phyloP scores from a whole-genome alignment of 2,797 vertebrate genomes.

The Lepilemur septentrionalis region DNA sequence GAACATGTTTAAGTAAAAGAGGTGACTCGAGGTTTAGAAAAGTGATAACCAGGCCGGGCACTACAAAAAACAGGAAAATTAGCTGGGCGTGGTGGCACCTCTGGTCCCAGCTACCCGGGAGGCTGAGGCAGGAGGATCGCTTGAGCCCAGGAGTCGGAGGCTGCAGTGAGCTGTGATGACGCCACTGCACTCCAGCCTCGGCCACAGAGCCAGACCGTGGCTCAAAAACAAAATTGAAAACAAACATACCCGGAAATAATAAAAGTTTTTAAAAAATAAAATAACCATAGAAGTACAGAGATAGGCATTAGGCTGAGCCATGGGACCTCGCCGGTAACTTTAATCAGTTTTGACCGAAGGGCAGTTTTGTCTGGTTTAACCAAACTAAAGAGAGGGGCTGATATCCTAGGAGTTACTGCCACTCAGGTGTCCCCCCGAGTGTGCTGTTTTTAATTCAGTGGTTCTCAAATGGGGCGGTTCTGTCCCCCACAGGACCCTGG shows the following conservation, averaged over 20 bases:
- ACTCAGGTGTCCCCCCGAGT: background rate
- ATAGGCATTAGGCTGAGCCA: background rate
- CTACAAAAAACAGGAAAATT: background rate
- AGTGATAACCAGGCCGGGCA: background rate
- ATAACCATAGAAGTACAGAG: no score
- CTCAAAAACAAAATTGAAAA: background rate
- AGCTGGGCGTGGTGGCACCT: background rate
- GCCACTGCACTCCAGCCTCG: background rate
- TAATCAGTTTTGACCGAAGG: background rate
- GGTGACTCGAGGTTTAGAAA: background rate
- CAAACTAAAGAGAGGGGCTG: background rate
- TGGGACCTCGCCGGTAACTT: background rate
- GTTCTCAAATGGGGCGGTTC: accelerated
- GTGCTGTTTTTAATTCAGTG: background rate
- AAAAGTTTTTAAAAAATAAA: background rate
- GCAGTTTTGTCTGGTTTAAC: background rate
- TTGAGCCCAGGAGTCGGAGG: background rate
- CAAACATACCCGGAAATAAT: background rate
- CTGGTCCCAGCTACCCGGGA: background rate
- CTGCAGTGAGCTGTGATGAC: background rate
- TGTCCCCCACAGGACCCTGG: background rate
- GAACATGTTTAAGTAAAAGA: background rate
- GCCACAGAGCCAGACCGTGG: background rate
- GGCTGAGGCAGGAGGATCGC: background rate
- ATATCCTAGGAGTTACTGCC: background rate